Conservation (phyloP, 2,888 invertebrate genomes). For the Prostheceraeus crozeri region DNA sequence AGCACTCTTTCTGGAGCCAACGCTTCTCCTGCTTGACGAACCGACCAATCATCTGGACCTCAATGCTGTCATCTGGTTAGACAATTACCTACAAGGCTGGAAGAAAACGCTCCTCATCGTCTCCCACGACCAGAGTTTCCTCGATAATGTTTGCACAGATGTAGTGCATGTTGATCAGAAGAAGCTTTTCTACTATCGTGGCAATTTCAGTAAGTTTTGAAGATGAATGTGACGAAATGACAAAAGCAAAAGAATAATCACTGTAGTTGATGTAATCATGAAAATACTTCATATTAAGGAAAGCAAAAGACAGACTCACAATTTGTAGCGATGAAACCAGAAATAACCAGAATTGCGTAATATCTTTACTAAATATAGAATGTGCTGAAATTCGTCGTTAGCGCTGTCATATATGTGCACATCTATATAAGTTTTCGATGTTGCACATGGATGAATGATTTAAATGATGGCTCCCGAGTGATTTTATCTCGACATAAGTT, state of each 20-base stretch:
- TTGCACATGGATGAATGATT: no score
- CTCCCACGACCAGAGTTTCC: constrained; percentile 98
- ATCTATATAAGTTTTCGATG: no score
- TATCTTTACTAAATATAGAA: no score
- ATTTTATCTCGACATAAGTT: no score
- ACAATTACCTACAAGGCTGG: constrained; percentile 96
- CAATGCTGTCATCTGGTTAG: constrained; percentile 99
- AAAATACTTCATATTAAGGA: no score
- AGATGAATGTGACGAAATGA: background rate
- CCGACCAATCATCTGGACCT: constrained; percentile 98
- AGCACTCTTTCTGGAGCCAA: constrained; percentile 91
- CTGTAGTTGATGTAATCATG: no score
- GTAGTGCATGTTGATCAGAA: constrained; percentile 90
- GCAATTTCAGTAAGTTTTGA: constrained; percentile 58
- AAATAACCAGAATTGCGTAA: no score
- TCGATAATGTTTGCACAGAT: constrained; percentile 98
- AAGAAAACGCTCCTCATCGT: constrained; percentile 96
- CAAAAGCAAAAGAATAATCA: background rate
- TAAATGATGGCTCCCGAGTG: no score
- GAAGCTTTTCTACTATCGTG: constrained; percentile 90
- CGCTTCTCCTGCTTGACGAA: constrained; percentile 90
- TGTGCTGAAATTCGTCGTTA: no score
- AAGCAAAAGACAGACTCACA: no score
- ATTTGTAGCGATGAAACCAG: no score
- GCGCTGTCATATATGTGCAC: no score